Conservation (phyloP, 2,113 vertebrate genomes). For the Pangasianodon hypophthalmus region DNA sequence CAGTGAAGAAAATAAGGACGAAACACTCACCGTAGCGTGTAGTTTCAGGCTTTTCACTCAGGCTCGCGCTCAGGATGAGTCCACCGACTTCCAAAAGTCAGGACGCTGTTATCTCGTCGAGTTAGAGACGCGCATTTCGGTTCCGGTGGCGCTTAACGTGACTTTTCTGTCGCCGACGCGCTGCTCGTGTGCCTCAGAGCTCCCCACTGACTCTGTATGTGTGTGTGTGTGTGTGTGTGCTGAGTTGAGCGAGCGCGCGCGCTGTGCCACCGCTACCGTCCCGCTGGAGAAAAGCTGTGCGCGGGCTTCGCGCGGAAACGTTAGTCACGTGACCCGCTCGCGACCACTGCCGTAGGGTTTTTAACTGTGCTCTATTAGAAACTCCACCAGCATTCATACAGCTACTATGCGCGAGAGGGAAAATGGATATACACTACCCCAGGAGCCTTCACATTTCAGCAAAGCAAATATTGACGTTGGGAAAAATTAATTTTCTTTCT, state of each 20-base stretch:
- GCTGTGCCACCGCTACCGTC: not conserved
- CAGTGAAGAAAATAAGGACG: not conserved
- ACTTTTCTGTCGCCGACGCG: not conserved
- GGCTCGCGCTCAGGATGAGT: slow-evolving; percentile 51
- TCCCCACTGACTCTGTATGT: not conserved
- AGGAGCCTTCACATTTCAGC: not conserved
- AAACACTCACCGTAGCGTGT: not conserved
- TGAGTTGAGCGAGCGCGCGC: not conserved
- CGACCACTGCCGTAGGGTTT: not conserved
- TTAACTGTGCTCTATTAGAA: not conserved
- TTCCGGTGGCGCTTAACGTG: not conserved
- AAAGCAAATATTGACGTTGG: not conserved
- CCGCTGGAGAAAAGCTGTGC: slow-evolving; percentile 58
- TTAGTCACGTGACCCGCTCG: slow-evolving; percentile 52
- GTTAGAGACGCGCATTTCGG: slow-evolving; percentile 51
- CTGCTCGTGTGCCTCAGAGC: not conserved
- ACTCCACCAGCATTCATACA: not conserved
- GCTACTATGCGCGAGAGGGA: not conserved
- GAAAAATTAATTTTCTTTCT: not conserved
- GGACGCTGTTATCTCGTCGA: slow-evolving; percentile 40
- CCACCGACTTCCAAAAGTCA: slow-evolving; percentile 46
- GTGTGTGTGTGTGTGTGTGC: not conserved
- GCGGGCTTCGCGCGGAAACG: slow-evolving; percentile 56
- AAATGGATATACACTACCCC: not conserved
- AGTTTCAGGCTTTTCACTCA: not conserved